Percentiles rank a stretch among this genome's conserved stretches.
Conservation (phyloP, 2,888 invertebrate species). For the Macrostomum cliftonense region DNA sequence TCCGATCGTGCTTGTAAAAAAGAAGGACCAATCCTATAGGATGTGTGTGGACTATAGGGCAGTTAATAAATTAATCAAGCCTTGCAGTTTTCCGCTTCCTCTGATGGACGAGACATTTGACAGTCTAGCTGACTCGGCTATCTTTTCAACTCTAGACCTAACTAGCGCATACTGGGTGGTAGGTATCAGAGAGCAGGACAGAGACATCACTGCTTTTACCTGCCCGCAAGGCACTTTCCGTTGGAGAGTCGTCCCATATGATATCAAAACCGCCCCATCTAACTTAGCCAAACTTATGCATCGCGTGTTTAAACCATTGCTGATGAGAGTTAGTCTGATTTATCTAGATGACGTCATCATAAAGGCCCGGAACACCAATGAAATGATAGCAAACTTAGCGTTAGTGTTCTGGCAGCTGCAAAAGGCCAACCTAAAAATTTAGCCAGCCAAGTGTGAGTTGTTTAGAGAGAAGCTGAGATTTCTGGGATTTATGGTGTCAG, state of each 20-base stretch:
- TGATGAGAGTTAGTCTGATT: neutral
- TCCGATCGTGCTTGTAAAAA: slow-evolving; percentile 3
- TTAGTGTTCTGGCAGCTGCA: too few species aligned
- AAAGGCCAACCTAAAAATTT: too few species aligned
- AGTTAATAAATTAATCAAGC: slow-evolving; percentile 1
- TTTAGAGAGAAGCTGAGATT: too few species aligned
- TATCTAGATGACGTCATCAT: neutral
- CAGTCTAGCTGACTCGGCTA: neutral
- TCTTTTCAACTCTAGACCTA: slow-evolving; percentile 2
- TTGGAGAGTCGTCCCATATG: slow-evolving; percentile 1
- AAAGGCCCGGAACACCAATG: too few species aligned
- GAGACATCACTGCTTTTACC: slow-evolving; percentile 2
- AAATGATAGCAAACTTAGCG: too few species aligned
- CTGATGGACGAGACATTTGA: neutral
- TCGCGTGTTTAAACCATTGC: neutral
- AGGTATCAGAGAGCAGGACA: neutral
- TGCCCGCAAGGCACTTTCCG: slow-evolving; percentile 4
- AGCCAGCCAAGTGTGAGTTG: too few species aligned
- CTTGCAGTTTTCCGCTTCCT: slow-evolving; percentile 1
- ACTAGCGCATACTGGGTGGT: slow-evolving; percentile 2
- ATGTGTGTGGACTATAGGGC: slow-evolving; percentile 2
- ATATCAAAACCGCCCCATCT: slow-evolving; percentile 1
- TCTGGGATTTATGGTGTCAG: too few species aligned
- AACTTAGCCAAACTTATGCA: slow-evolving; percentile 1
- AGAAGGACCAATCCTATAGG: slow-evolving; percentile 4